These are phyloP conservation scores for Scalopus aquaticus DNA, from an alignment of 2,113 vertebrate species.

Conservation along the genomic window DNA sequence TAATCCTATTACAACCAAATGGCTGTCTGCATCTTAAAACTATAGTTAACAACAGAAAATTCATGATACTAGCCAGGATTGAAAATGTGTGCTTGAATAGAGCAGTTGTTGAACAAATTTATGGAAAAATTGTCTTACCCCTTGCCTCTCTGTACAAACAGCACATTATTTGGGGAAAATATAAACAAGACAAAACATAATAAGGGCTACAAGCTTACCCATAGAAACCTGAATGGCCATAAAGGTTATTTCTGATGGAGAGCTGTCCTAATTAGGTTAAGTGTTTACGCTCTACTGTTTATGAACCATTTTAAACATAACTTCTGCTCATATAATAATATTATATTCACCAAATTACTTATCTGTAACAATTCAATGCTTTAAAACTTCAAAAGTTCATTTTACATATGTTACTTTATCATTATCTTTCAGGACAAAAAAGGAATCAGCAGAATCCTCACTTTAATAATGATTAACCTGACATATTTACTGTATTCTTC, in stretches of 20 bases:
- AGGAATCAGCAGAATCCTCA: not conserved
- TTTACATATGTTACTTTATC: conserved; percentile 11
- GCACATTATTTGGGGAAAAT: not conserved
- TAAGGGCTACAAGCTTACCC: not conserved
- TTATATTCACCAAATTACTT: not conserved
- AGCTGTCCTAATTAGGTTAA: not conserved
- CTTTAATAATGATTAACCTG: conserved; percentile 15
- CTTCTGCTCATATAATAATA: not conserved
- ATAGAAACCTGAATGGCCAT: not conserved
- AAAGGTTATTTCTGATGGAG: not conserved
- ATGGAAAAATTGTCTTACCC: not conserved
- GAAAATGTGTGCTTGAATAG: not conserved
- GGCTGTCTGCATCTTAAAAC: not conserved
- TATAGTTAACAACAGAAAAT: not conserved
- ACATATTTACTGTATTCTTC: not conserved
- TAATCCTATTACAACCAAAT: not conserved
- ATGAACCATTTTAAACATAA: conserved; percentile 41
- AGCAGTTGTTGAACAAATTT: not conserved
- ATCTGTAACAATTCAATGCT: not conserved
- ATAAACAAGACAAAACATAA: not conserved
- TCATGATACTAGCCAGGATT: not conserved
- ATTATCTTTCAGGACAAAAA: not conserved
- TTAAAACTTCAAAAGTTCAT: not conserved
- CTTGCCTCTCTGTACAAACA: not conserved
- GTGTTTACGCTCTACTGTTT: not conserved